Percentiles rank a stretch among this genome's conserved stretches.
These are phyloP conservation scores for Lonchura striata DNA, from an alignment of 2,113 vertebrate species.

Conservation along the genomic window DNA sequence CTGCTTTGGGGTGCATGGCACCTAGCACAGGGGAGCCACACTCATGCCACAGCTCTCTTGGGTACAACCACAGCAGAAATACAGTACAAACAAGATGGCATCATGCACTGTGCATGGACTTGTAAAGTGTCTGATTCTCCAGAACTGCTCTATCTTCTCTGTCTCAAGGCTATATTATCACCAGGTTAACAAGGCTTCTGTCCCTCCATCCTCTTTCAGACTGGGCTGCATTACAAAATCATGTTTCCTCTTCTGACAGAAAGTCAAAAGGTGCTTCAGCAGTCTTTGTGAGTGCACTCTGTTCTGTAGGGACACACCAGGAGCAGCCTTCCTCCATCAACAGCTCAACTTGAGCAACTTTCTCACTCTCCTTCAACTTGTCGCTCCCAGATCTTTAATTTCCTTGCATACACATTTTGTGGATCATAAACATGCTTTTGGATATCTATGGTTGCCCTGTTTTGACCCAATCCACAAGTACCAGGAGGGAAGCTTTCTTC, in stretches of 20 bases:
- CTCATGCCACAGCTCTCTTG: neutral
- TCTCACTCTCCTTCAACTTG: neutral
- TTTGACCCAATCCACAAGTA: neutral
- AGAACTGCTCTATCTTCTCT: neutral
- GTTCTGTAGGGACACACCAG: neutral
- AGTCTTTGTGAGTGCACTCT: accelerated
- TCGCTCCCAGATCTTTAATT: neutral
- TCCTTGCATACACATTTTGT: neutral
- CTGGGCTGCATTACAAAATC: neutral
- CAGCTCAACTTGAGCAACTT: neutral
- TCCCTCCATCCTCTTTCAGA: neutral
- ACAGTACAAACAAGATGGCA: neutral
- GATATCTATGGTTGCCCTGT: neutral
- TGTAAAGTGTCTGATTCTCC: neutral
- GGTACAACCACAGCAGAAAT: neutral
- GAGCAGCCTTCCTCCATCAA: neutral
- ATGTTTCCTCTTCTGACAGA: neutral
- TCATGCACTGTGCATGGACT: neutral
- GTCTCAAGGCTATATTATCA: neutral
- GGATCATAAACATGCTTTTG: neutral
- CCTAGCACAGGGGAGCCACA: neutral
- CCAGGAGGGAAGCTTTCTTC: neutral
- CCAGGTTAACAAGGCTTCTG: neutral
- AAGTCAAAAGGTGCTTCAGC: neutral
- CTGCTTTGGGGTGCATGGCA: neutral